phyloP scores from a whole-genome alignment of 1,140 invertebrate genomes.

The Drosophila leontia region DNA sequence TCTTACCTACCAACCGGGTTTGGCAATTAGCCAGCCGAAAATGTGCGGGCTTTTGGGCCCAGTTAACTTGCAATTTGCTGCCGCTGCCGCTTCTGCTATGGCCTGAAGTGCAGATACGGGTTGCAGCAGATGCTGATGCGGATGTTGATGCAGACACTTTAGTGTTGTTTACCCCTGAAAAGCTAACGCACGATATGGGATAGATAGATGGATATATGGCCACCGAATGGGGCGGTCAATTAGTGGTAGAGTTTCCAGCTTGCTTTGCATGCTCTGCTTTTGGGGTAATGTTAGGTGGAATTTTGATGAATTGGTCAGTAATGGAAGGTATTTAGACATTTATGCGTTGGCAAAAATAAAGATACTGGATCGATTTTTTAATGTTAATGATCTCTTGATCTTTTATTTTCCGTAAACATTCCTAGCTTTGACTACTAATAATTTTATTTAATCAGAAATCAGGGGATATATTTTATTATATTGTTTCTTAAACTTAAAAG shows the following conservation, averaged over 20 bases:
- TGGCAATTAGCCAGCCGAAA: conserved; percentile 50
- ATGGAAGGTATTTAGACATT: not conserved
- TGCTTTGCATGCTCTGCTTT: not conserved
- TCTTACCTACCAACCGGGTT: not conserved
- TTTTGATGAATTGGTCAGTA: not conserved
- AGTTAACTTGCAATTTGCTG: conserved; percentile 49
- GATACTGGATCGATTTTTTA: too few species aligned
- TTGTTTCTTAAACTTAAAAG: too few species aligned
- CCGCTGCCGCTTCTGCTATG: conserved; percentile 6
- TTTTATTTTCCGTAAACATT: too few species aligned
- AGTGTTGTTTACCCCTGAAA: conserved; percentile 6
- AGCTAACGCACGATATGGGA: conserved; percentile 19
- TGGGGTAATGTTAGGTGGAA: not conserved
- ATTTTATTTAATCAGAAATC: too few species aligned
- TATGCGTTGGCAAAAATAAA: too few species aligned
- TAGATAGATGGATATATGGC: not conserved
- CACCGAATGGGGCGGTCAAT: conserved; percentile 4
- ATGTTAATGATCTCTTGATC: too few species aligned
- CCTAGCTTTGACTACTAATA: too few species aligned
- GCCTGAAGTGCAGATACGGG: conserved; percentile 19
- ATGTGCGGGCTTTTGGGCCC: conserved; percentile 47
- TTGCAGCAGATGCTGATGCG: conserved; percentile 20
- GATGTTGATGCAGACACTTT: conserved; percentile 44
- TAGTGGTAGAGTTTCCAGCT: conserved; percentile 14
- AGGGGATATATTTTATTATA: too few species aligned